Evolutionary conservation across 1,140 invertebrate species (phyloP), one percentile per base, ranked within the genome.

Genomic region (Arion vulgaris): DNA sequence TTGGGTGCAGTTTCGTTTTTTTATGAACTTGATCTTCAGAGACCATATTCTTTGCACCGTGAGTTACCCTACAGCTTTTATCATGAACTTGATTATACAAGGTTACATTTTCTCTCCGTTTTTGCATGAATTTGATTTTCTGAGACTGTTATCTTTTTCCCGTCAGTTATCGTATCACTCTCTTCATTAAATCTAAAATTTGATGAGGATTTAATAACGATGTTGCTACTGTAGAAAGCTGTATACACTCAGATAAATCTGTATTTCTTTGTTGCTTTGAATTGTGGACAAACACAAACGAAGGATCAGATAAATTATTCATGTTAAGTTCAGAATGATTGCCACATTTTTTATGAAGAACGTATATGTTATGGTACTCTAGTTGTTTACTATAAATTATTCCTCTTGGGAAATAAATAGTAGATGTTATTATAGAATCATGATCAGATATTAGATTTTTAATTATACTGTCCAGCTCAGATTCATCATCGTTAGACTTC

Each of bases 341-440:
- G 32, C 32, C 57, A n/a, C 39, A 66, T 79, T 66, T 66, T 41
- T 79, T 79, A 32, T 53, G 74, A 2, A 62, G 26, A 38, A 66
- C 53, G 38, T n/a, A 79, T 2, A 66, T 79, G 7, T 79, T 62
- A n/a, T 68, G 51, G 38, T 66, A 79, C 23, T 79, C 76, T 4
- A 66, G 5, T 28, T 79, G 76, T 41, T n/a, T 36, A n/a, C 36
- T 15, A 41, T 79, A 68, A 7, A 79, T 17, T 0, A 69, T 0
- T 15, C 39, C 51, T 28, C 32, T 28, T 0, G 41, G 62, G 15
- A n/a, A 7, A 4, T 15, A 1, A 34, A 41, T 38, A 11, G 66
- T 66, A 0, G 78, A 80, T 9, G 28, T 4, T 0, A 80, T 41
- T 0, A 36, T 7, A 32, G 36, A 17, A 7, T 45, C 62, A 32